Conservation (phyloP, 2,113 vertebrate species). For the Sceloporus tristichus region DNA sequence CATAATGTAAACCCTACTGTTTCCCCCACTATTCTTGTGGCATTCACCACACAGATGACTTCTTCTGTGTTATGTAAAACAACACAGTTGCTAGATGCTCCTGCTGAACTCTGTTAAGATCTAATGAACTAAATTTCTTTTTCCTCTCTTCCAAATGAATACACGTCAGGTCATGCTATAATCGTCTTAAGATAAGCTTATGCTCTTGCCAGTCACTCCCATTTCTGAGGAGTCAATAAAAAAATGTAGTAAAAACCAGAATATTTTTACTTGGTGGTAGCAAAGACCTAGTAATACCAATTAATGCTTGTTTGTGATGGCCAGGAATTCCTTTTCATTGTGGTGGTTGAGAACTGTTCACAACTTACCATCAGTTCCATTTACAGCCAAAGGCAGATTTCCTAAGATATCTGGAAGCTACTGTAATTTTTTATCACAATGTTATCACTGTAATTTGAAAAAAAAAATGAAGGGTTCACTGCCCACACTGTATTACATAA, state of each 20-base stretch:
- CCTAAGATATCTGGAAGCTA: not conserved
- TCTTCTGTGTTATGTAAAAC: not conserved
- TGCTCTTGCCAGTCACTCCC: not conserved
- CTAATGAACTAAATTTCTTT: not conserved
- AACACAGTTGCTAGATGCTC: not conserved
- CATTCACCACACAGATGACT: not conserved
- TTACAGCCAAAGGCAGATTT: not conserved
- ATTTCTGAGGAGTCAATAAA: not conserved
- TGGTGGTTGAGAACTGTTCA: not conserved
- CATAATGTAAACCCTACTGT: no score
- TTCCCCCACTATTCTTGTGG: not conserved
- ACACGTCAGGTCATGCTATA: not conserved
- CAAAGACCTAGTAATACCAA: not conserved
- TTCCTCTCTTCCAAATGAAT: not conserved
- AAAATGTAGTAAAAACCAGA: not conserved
- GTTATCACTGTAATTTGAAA: not conserved
- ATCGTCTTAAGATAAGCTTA: not conserved
- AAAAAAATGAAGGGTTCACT: not conserved
- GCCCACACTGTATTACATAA: no score
- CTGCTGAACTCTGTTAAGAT: not conserved
- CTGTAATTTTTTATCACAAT: not conserved
- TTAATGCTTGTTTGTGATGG: not conserved
- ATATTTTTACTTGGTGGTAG: not conserved
- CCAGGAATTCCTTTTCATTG: not conserved
- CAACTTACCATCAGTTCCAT: not conserved